Evolutionary conservation across 2,113 vertebrate species (phyloP), one percentile per base, ranked within the genome.

Genomic region (Ariopsis seemanni): DNA sequence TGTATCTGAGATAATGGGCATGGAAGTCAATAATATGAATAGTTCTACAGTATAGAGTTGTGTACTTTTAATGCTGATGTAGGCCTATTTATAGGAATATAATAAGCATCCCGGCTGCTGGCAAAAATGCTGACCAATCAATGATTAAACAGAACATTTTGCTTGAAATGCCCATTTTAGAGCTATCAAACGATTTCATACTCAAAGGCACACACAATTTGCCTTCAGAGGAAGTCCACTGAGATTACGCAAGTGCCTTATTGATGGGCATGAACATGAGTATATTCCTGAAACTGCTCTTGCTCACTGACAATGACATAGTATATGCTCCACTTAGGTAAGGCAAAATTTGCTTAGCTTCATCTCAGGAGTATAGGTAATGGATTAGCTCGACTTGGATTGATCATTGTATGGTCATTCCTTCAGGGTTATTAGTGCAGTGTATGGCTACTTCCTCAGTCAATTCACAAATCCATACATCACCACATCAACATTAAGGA

Each of bases 51-150:
- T 69, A 55, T 18, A 67, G 50, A 69, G 63, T 27, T 69, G 18
- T 53, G 82, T 69, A 67, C 48, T 52, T 63, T 75, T 77, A 60
- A 75, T 83, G 65, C 65, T 72, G 65, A 84, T 72, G 83, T 71
- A 27, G 5, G 50, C 18, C 8, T 60, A 42, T 80, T 58, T 69
- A 34, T 9, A 22, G 34, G 11, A 69, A 84, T 17, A 84, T 30
- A 53, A 84, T 22, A 69, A 42, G 12, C 8, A 69, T 34, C n/a
- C 50, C 9, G n/a, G 18, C 17, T 20, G 17, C 63, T 74, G 12
- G 11, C 22, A 55, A 78, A 85, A 85, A 85, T 50, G 57, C 57
- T 82, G 83, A 72, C 25, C 10, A 58, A 25, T 58, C 83, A 84
- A 53, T 71, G 67, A 58, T 84, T 57, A 84, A 84, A 71, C 67